These are phyloP conservation scores for Lordiphosa clarofinis DNA, from an alignment of 1,140 invertebrate genomes.

Conservation along the genomic window DNA sequence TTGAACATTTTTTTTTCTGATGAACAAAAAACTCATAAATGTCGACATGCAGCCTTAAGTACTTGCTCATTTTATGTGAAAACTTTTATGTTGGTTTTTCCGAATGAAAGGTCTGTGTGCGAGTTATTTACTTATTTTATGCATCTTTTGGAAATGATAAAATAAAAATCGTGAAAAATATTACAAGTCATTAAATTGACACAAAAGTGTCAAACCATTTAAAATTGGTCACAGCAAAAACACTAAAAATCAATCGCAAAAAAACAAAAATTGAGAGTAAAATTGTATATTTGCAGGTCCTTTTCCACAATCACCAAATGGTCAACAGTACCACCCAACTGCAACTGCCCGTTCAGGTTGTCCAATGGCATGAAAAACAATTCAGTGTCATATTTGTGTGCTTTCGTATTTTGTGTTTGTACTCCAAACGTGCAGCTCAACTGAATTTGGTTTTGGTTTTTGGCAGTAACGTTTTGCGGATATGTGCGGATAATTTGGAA, in stretches of 20 bases:
- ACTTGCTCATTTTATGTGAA: slow-evolving; percentile 7
- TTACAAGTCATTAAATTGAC: slow-evolving; percentile 41
- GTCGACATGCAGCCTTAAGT: slow-evolving; percentile 25
- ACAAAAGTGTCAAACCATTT: slow-evolving; percentile 36
- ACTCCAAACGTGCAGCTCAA: slow-evolving; percentile 38
- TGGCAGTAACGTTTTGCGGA: slow-evolving; percentile 10
- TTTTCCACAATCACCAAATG: not conserved
- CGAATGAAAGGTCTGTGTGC: slow-evolving; percentile 13
- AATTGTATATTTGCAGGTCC: slow-evolving; percentile 35
- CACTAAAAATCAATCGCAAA: slow-evolving; percentile 55
- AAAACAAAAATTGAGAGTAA: slow-evolving; percentile 36
- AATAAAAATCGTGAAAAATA: slow-evolving; percentile 13
- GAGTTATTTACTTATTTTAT: slow-evolving; percentile 4
- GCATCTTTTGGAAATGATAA: not conserved
- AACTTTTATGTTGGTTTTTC: slow-evolving; percentile 39
- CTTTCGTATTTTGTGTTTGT: slow-evolving; percentile 42
- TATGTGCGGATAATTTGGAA: slow-evolving; percentile 59
- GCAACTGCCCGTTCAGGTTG: slow-evolving; percentile 24
- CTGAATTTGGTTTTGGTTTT: slow-evolving; percentile 10
- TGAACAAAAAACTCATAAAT: slow-evolving; percentile 39
- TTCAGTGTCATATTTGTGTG: slow-evolving; percentile 71
- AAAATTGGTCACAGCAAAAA: slow-evolving; percentile 25
- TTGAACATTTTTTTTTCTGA: slow-evolving; percentile 2
- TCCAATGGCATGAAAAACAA: slow-evolving; percentile 53
- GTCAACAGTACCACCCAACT: not conserved